Base-by-base conservation (phyloP, 2,888 invertebrate genomes). In the Leptodirus hochenwartii region DNA sequence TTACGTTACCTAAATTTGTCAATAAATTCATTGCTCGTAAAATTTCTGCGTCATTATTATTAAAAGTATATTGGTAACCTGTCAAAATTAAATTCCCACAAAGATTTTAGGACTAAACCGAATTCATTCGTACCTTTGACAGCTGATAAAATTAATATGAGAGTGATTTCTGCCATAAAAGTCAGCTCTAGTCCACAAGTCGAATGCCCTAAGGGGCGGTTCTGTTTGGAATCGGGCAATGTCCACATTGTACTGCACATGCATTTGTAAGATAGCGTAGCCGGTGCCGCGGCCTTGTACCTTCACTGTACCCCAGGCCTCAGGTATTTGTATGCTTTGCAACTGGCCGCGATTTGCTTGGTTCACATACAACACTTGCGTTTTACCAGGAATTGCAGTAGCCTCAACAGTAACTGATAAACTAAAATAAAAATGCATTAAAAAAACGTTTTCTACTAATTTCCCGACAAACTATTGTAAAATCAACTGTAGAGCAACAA, bases 221-320 rank as follows among this genome's bases (percentile, higher is more conserved):
- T 67, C 61, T 0, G 85, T 87, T 57, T 85, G 81, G 64, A 81
- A 85, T 49, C 71, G 69, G 30, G 65, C 64, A 42, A 75, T 71
- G 53, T 88, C 88, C 29, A 90, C 85, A 58, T 87, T 87, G 59
- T 88, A 90, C 51, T 84, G 80, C 15, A 85, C 84, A 17, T 81
- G 77, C 75, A 93, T 76, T 62, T 93, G 91, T 40, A 93, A 64
- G 44, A 93, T 75, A 3, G 91, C 90, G 57, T 81, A 82, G n/a
- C 93, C 93, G 3, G 85, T 81, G 38, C 93, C 95, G 49, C 77
- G 78, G 0, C 85, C 90, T 42, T 82, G 77, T 25, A 91, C 85
- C 56, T 85, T 81, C 20, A 93, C 82, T 1, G 85, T 87, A 45
- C 93, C 93, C 81, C 85, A 93, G 25, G 90, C 90, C 46, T 79